Conservation (phyloP, 1,140 invertebrate species). For the Pseudoatta argentina region DNA sequence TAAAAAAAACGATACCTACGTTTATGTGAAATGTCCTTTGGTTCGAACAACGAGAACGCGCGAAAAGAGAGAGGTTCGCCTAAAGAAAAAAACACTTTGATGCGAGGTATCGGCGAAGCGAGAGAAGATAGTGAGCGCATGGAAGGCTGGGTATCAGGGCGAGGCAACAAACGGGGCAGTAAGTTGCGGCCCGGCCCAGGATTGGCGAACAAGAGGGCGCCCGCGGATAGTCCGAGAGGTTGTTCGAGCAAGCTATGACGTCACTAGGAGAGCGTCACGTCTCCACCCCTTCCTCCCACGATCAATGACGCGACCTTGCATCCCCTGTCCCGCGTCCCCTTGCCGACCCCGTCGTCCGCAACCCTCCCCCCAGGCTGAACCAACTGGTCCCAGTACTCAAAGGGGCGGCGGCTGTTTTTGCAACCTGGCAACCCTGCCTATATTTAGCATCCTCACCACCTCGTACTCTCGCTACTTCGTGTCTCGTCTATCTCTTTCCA, state of each 20-base stretch:
- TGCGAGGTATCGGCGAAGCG: slow-evolving; percentile 25
- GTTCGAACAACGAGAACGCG: background rate
- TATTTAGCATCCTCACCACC: slow-evolving; percentile 84
- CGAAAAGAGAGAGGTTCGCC: background rate
- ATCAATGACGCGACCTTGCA: slow-evolving; percentile 86
- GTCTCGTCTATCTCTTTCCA: slow-evolving; percentile 51
- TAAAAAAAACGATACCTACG: background rate
- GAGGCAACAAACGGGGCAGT: slow-evolving; percentile 73
- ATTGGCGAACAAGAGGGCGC: slow-evolving; percentile 75
- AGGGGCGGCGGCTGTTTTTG: slow-evolving; percentile 86
- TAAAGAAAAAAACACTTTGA: slow-evolving; percentile 35
- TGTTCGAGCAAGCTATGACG: slow-evolving; percentile 82
- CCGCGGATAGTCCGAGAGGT: slow-evolving; percentile 76
- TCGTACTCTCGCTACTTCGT: slow-evolving; percentile 53
- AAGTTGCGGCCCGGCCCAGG: slow-evolving; percentile 60
- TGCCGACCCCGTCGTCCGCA: slow-evolving; percentile 33
- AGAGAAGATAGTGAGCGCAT: background rate
- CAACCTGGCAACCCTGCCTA: slow-evolving; percentile 86
- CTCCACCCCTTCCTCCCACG: slow-evolving; percentile 76
- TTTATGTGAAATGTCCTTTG: slow-evolving; percentile 9
- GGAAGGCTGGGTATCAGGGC: slow-evolving; percentile 67
- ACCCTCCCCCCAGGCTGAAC: slow-evolving; percentile 66
- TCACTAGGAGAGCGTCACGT: slow-evolving; percentile 85
- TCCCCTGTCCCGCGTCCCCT: slow-evolving; percentile 65
- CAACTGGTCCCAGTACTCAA: slow-evolving; percentile 81